Percentiles rank a stretch among this genome's conserved stretches.
phyloP scores from a whole-genome alignment of 2,113 vertebrate species.

The Pheucticus melanocephalus region DNA sequence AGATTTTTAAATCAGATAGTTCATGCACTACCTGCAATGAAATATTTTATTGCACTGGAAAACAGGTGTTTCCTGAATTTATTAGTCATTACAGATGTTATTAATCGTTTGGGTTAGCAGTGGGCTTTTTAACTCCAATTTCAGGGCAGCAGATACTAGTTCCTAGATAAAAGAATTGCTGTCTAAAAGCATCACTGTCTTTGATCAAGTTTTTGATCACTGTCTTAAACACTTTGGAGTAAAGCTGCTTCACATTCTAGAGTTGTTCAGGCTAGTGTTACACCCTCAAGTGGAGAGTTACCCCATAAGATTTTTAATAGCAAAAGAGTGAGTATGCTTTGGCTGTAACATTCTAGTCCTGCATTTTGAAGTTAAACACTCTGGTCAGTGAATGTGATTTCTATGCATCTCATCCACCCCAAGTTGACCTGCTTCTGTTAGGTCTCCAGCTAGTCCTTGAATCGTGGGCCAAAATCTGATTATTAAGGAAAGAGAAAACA shows the following conservation, averaged over 20 bases:
- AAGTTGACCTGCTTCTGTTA: background rate
- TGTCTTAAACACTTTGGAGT: background rate
- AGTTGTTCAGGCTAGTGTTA: background rate
- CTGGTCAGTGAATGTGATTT: background rate
- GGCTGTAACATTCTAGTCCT: background rate
- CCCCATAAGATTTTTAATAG: background rate
- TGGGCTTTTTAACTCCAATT: background rate
- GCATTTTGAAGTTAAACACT: background rate
- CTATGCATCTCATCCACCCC: background rate
- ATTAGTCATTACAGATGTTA: background rate
- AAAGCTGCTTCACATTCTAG: background rate
- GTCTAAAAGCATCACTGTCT: background rate
- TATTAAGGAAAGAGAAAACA: background rate
- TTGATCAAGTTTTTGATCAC: background rate
- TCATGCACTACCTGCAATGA: background rate
- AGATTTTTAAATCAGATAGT: background rate
- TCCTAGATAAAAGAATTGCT: background rate
- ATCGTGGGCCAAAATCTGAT: rapidly evolving
- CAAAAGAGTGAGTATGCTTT: background rate
- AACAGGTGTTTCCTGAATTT: background rate
- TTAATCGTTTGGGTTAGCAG: background rate
- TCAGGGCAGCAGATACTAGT: background rate
- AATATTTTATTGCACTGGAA: background rate
- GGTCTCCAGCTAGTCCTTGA: background rate
- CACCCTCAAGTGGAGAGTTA: background rate